Evolutionary conservation across 2,888 invertebrate genomes (phyloP).

Genomic region (Opisthograptis luteolata): DNA sequence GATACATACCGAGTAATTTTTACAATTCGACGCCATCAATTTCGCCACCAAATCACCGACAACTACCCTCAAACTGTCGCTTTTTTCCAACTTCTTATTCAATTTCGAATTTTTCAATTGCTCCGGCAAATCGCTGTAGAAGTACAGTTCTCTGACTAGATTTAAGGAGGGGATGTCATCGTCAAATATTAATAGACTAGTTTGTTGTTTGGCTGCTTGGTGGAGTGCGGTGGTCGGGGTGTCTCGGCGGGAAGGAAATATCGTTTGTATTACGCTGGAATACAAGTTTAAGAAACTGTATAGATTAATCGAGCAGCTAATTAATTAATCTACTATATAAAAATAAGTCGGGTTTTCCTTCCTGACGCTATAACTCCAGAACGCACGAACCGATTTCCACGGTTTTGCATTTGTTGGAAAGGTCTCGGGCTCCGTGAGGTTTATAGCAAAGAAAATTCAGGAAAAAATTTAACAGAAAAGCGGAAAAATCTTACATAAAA

Average conservation of each 20-base stretch:
- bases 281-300: too few relatives aligned
- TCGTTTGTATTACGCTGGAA: constrained; percentile 65
- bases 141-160: constrained; percentile 66
- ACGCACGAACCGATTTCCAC: too few relatives aligned
- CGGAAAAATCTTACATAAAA: too few relatives aligned
- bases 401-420: too few relatives aligned
- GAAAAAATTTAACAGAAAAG: too few relatives aligned
- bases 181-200: constrained; percentile 56
- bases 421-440: too few relatives aligned
- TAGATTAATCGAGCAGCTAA: too few relatives aligned
- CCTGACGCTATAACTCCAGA: too few relatives aligned
- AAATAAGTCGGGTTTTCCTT: too few relatives aligned
- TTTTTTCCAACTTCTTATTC: not conserved
- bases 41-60: constrained; percentile 60
- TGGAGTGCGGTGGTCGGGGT: constrained; percentile 61
- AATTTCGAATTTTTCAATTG: constrained; percentile 50
- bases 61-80: constrained; percentile 22
- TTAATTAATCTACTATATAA: too few relatives aligned
- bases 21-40: constrained; percentile 86
- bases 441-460: too few relatives aligned
- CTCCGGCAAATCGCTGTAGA: constrained; percentile 67
- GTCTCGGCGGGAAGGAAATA: constrained; percentile 53
- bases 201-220: constrained; percentile 56
- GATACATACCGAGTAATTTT: constrained; percentile 87
- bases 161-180: constrained; percentile 51